Evolutionary conservation across 2,113 vertebrate species (phyloP), one percentile per base, ranked within the genome.

Genomic region (Natator depressus): DNA sequence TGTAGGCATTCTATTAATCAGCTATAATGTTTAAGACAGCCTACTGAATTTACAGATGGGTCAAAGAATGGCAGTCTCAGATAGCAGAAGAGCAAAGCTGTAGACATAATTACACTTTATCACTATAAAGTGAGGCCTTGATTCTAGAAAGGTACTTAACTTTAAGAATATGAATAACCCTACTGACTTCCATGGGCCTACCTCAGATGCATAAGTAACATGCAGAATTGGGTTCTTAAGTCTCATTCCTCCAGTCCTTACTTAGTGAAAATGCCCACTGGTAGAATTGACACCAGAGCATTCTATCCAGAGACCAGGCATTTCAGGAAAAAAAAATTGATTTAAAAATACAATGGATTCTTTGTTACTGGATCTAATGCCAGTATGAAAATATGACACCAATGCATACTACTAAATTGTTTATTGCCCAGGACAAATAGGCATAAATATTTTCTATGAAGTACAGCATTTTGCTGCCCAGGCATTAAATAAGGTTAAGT

Each of bases 1-100:
- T 93, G 75, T 88, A 96, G 87, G 72, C 14, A 84, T 27, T 89
- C 62, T 84, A 93, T 84, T 96, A 96, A 94, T 84, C 38, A 94
- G 25, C 19, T 62, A 57, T 2, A 93, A 54, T 89, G 76, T 89
- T 20, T 96, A 95, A 96, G 96, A 87, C 87, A 20, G 69, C 16
- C 47, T 82, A 82, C 84, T 90, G 93, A 84, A 75, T 94, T 69
- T 80, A 92, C 87, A 91, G 35, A 55, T 88, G 10, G 8, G 13
- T 86, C 84, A 85, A 91, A 95, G 24, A 93, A 90, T 83, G 80
- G 75, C n/a, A 85, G 54, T 76, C 81, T 82, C 46, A 96, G 85
- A 82, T 65, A 86, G 1, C 47, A 57, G 84, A 27, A 14, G 89
- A 14, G 49, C 14, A 75, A 91, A 13, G 5, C n/a, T 85, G 54